Conservation (phyloP, 2,888 invertebrate genomes). For the Nephrotoma flavescens region DNA sequence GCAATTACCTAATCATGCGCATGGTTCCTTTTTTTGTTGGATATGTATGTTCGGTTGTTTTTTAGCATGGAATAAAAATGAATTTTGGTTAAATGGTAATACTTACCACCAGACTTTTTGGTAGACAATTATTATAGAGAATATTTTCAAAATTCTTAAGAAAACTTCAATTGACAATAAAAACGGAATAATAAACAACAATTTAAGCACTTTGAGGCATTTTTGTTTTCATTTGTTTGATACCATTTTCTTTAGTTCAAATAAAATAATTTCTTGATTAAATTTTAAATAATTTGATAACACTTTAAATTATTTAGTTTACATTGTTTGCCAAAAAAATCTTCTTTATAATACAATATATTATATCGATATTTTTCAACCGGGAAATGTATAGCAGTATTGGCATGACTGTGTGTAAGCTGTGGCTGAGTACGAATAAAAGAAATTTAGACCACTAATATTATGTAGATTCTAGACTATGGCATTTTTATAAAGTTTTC, state of each 20-base stretch:
- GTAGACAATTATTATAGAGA: neutral
- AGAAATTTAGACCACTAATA: neutral
- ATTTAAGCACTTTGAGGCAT: neutral
- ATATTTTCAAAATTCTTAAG: neutral
- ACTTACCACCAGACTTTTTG: neutral
- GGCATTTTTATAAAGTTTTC: neutral
- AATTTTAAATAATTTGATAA: neutral
- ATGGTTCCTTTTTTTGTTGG: neutral
- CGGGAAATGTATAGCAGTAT: neutral
- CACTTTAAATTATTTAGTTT: neutral
- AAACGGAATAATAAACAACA: neutral
- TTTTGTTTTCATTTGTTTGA: neutral
- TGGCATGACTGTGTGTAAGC: neutral
- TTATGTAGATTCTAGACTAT: neutral
- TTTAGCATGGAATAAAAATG: neutral
- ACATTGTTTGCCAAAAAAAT: neutral
- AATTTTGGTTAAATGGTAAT: neutral
- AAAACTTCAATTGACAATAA: neutral
- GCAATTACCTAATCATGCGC: neutral
- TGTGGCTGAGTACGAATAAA: neutral
- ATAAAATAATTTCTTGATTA: neutral
- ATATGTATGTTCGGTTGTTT: neutral
- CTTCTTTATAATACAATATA: neutral
- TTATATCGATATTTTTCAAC: neutral
- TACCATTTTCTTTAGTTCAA: neutral